These are phyloP conservation scores for Minunthozetes semirufus DNA, from an alignment of 2,888 invertebrate genomes.

Conservation along the genomic window DNA sequence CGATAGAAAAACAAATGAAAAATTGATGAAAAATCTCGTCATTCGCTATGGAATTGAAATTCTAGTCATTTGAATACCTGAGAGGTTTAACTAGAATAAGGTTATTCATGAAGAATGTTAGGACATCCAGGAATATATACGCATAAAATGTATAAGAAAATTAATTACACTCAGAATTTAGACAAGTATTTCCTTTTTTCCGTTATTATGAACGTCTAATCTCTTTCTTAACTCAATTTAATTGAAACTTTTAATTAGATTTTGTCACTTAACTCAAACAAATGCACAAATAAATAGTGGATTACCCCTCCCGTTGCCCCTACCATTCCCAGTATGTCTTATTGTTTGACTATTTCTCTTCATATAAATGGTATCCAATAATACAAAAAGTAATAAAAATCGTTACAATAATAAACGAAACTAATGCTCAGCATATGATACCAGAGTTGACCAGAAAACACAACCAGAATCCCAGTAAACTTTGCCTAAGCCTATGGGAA, in stretches of 20 bases:
- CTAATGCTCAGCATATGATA: no score
- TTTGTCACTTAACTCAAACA: background rate
- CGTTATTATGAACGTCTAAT: background rate
- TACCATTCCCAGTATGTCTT: no score
- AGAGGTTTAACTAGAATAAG: background rate
- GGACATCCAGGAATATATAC: background rate
- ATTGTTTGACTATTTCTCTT: no score
- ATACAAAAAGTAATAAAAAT: no score
- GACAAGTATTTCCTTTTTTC: background rate
- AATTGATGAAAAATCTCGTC: background rate
- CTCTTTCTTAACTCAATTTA: constrained; percentile 3
- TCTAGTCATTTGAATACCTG: background rate
- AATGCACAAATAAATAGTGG: background rate
- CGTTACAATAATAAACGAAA: no score
- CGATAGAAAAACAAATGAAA: background rate
- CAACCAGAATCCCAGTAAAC: no score
- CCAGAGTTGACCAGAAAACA: no score
- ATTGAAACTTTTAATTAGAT: constrained; percentile 1
- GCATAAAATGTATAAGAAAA: background rate
- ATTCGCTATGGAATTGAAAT: background rate
- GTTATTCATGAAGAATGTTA: background rate
- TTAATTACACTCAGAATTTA: background rate
- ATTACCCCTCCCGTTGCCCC: no score
- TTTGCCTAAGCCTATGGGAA: no score
- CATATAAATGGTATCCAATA: no score